Percentiles rank a stretch among this genome's conserved stretches.
These are phyloP conservation scores for Oophaga pumilio DNA, from an alignment of 2,113 vertebrate genomes.

Conservation along the genomic window DNA sequence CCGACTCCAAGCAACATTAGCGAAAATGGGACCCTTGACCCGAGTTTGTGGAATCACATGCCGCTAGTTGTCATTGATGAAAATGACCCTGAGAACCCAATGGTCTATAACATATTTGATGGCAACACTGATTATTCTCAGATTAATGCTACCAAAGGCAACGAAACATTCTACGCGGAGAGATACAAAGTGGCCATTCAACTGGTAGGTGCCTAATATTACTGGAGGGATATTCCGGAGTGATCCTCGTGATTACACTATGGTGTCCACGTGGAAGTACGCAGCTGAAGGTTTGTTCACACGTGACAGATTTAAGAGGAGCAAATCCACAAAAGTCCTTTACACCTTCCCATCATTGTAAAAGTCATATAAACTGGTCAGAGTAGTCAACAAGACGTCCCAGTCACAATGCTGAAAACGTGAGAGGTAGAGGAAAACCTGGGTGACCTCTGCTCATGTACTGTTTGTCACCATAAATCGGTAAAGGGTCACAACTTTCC, in stretches of 20 bases:
- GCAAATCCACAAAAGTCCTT: not conserved
- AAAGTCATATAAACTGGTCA: not conserved
- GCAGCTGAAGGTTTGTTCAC: not conserved
- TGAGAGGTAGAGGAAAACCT: not conserved
- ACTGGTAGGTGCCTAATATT: slow-evolving; percentile 68
- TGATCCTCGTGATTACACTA: not conserved
- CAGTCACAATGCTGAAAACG: not conserved
- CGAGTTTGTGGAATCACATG: slow-evolving; percentile 73
- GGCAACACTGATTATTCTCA: slow-evolving; percentile 47
- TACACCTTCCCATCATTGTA: not conserved
- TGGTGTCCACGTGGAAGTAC: not conserved
- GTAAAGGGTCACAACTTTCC: not conserved
- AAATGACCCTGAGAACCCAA: slow-evolving; percentile 60
- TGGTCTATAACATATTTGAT: slow-evolving; percentile 69
- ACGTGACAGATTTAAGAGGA: not conserved
- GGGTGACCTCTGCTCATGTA: not conserved
- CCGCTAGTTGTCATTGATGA: slow-evolving; percentile 76
- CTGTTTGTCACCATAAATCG: not conserved
- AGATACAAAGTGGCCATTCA: slow-evolving; percentile 76
- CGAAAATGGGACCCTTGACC: not conserved
- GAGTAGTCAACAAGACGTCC: not conserved
- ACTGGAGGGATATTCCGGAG: not conserved
- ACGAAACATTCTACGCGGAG: slow-evolving; percentile 2
- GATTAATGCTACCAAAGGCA: not conserved
- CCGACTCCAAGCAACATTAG: slow-evolving; percentile 36